These are phyloP conservation scores for Gallinago jamesoni DNA, from an alignment of 2,113 vertebrate species.

Conservation along the genomic window DNA sequence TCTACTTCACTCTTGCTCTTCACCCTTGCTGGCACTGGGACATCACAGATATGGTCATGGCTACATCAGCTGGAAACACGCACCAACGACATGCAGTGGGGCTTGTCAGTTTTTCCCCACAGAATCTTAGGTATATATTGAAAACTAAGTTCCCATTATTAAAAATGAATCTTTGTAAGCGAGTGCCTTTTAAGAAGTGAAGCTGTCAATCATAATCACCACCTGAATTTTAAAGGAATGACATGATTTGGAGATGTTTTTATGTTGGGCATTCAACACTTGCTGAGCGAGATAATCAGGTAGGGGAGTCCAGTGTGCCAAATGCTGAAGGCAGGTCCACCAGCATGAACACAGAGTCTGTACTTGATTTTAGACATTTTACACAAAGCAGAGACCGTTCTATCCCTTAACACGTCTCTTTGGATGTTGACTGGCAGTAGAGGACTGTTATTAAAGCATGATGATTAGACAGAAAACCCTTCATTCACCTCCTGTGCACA, in stretches of 20 bases:
- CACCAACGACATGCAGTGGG: not conserved
- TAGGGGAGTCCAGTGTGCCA: not conserved
- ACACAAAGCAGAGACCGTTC: not conserved
- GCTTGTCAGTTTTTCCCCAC: not conserved
- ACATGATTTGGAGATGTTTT: not conserved
- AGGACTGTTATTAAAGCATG: not conserved
- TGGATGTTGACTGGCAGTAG: not conserved
- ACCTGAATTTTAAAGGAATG: not conserved
- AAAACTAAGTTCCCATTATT: not conserved
- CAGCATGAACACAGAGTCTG: not conserved
- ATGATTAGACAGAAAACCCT: not conserved
- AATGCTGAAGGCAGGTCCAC: not conserved
- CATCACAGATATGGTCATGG: not conserved
- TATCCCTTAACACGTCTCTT: not conserved
- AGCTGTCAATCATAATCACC: not conserved
- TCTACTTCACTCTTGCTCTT: not conserved
- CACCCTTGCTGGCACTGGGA: not conserved
- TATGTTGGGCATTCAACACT: not conserved
- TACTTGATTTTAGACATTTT: not conserved
- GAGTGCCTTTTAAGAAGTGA: not conserved
- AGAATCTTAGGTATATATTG: not conserved
- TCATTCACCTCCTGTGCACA: not conserved
- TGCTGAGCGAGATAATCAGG: not conserved
- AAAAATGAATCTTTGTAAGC: not conserved
- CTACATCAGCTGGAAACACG: not conserved